Evolutionary conservation across 2,113 vertebrate species (phyloP).

Genomic region (Lophius piscatorius): DNA sequence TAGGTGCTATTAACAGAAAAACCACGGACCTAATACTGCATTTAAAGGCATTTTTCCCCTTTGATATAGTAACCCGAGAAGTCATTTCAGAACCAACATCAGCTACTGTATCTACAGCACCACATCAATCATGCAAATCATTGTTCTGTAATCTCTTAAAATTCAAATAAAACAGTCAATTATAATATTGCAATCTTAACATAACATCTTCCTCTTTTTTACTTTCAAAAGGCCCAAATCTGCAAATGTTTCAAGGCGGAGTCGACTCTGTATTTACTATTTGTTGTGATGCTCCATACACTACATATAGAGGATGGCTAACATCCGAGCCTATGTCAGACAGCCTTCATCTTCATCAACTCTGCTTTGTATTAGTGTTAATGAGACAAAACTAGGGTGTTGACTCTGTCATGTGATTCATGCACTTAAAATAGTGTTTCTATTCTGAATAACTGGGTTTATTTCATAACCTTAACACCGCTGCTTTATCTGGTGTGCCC

Average conservation of each 20-base stretch:
- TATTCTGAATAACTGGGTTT: neutral
- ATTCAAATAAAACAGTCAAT: neutral
- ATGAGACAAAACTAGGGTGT: neutral
- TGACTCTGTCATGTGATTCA: neutral
- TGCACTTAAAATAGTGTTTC: neutral
- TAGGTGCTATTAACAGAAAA: constrained; percentile 1
- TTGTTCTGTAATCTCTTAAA: neutral
- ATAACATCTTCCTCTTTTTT: no score
- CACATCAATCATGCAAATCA: no score
- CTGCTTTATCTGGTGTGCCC: neutral
- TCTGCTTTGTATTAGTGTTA: constrained; percentile 1
- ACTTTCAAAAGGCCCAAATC: no score
- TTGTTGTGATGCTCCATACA: neutral
- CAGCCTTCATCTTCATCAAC: neutral
- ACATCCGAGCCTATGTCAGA: neutral
- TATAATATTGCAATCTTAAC: neutral
- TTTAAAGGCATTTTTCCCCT: neutral
- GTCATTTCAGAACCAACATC: no score
- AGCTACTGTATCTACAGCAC: no score
- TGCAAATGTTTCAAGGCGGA: no score
- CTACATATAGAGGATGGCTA: constrained; percentile 1
- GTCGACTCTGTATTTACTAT: neutral
- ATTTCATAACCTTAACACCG: neutral
- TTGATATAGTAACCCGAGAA: no score
- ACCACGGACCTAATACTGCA: neutral